Evolutionary conservation across 2,888 invertebrate genomes (phyloP), one percentile per base, ranked within the genome.

Genomic region (Sinelater perroti): DNA sequence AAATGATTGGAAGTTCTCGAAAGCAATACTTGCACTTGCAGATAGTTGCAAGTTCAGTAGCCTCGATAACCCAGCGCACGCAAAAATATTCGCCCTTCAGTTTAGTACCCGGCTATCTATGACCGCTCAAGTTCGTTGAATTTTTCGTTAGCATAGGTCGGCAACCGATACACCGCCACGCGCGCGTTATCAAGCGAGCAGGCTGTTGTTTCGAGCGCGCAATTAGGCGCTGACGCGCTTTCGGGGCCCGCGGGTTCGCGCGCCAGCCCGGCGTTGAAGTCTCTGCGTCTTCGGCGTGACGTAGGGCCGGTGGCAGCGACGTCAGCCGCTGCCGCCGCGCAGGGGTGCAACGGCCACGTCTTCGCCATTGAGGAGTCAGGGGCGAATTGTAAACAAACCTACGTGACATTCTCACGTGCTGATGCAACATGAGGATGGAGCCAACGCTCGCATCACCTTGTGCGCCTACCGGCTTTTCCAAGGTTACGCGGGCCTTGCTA

Each of bases 371-470:
- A 53, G 18, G 14, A 33, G 33, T 33, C 28, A 28, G 16, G 28
- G 26, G 28, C 16, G 36, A 50, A 55, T 11, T 42, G 47, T 55
- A 55, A 56, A 56, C 56, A 56, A 49, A 50, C 8, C 35, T 56
- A 50, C 56, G 56, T 56, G 50, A 49, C 42, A 50, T 56, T 56
- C 56, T 44, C 56, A 56, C 50, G 56, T 56, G 30, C 33, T 42
- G 18, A 46, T 50, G 50, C 33, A 42, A 28, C 35, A 10, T 30
- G 36, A 56, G 24, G 24, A 47, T 31, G 42, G 49, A 50, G 44
- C 44, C 50, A 36, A 31, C 21, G 50, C 35, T 56, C 56, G 42
- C 14, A 24, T 56, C 50, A 56, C 56, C 56, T 56, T 56, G 44
- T 2, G 3, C 4, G 11, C 8, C 10, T 21, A 3, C 6, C 21